phyloP scores from a whole-genome alignment of 2,113 vertebrate genomes.

The Coryphaenoides rupestris region DNA sequence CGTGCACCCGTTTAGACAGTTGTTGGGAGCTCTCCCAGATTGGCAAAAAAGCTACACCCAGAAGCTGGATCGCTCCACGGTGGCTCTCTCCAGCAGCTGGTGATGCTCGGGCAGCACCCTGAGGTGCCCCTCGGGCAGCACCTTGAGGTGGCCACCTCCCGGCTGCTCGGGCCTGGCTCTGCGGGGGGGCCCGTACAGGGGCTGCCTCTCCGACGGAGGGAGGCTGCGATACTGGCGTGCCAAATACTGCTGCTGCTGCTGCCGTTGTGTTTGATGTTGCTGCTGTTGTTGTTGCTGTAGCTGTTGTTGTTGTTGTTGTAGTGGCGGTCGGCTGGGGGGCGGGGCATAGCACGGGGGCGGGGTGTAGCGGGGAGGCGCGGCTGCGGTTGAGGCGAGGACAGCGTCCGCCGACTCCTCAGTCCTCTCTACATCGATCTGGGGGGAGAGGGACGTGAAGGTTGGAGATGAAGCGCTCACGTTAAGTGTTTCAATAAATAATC shows the following conservation, averaged over 20 bases:
- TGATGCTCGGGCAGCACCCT: slow-evolving; percentile 38
- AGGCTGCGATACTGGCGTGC: slow-evolving; percentile 26
- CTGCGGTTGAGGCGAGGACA: too few species aligned
- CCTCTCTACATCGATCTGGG: too few species aligned
- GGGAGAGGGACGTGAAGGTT: too few species aligned
- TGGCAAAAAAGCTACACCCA: slow-evolving; percentile 60
- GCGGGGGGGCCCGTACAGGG: neutral
- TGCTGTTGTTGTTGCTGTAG: neutral
- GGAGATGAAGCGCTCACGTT: too few species aligned
- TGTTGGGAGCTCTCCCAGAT: too few species aligned
- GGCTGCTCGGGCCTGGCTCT: slow-evolving; percentile 5
- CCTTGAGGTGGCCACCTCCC: neutral
- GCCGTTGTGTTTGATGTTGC: slow-evolving; percentile 2
- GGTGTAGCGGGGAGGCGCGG: too few species aligned
- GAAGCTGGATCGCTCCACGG: slow-evolving; percentile 65
- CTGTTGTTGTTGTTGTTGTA: neutral
- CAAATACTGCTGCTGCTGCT: neutral
- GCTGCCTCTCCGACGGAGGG: slow-evolving; percentile 31
- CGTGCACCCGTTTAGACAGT: neutral
- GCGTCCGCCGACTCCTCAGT: too few species aligned
- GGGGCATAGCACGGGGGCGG: slow-evolving; percentile 9
- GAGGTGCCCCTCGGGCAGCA: slow-evolving; percentile 20
- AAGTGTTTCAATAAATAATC: too few species aligned
- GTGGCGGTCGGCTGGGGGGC: slow-evolving; percentile 13
- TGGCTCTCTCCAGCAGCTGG: slow-evolving; percentile 45